These are phyloP conservation scores for Thereuonema tuberculata DNA, from an alignment of 1,140 invertebrate genomes.

Conservation along the genomic window DNA sequence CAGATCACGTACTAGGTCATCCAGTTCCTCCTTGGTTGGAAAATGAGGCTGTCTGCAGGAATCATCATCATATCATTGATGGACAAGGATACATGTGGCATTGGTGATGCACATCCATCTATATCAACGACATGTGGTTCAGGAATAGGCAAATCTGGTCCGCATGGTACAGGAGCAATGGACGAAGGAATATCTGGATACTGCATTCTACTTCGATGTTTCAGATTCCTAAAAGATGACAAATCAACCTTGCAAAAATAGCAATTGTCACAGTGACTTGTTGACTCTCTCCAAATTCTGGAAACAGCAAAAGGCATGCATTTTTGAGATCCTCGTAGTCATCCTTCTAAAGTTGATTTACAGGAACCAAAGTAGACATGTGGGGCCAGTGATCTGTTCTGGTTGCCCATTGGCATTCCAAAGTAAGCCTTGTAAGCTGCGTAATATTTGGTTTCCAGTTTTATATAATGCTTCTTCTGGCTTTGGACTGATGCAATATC, in stretches of 20 bases:
- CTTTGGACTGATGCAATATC: not conserved
- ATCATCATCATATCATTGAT: not conserved
- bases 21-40: not conserved
- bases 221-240: not conserved
- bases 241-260: not conserved
- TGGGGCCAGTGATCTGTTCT: not conserved
- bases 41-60: not conserved
- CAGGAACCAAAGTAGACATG: not conserved
- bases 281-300: not conserved
- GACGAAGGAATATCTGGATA: not conserved
- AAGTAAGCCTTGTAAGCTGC: not conserved
- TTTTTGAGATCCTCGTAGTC: not conserved
- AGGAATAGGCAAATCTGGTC: not conserved
- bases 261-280: not conserved
- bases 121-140: not conserved
- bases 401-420: not conserved
- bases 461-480: not conserved
- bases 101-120: not conserved
- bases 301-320: not conserved
- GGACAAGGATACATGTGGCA: not conserved
- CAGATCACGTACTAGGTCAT: not conserved
- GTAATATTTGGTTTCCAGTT: not conserved
- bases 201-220: not conserved
- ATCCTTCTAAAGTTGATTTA: not conserved
- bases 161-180: not conserved